Base-by-base conservation (phyloP, 1,140 invertebrate genomes). In the Hylaeus volcanicus region DNA sequence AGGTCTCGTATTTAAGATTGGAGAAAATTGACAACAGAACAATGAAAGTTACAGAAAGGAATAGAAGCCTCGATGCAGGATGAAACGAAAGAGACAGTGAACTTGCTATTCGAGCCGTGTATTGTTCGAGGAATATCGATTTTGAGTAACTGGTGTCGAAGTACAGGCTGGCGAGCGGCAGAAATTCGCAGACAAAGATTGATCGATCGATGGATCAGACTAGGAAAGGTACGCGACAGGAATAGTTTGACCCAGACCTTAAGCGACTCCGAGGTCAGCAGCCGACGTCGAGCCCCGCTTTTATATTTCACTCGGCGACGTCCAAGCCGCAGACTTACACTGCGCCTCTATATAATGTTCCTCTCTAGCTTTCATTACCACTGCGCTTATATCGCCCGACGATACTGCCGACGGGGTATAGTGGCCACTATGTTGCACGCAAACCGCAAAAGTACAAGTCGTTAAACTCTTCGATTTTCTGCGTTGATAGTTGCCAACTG, bases 241-340 rank as follows among this genome's bases (percentile, higher is more conserved):
- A 90, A 90, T 90, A 90, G 84, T 86, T 89, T 89, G 88, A 90
- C 88, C 89, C 88, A 90, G 88, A 90, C 88, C 88, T 89, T 84
- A 86, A 86, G 76, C 76, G 82, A 88, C 85, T 86, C 60, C 79
- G 86, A 86, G 87, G 87, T 86, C 84, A 83, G 74, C 74, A 84
- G 84, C 74, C 82, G 77, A 71, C 76, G 82, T 63, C 76, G 73
- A 71, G 70, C 70, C 76, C 64, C 77, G 73, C 76, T 82, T 88
- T 86, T 85, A 84, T 84, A 79, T 88, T 85, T 86, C 81, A 74
- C 74, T 80, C 79, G 75, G 66, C 79, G 61, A 56, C 81, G 65
- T 63, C 63, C 43, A 56, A 64, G 70, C 75, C 79, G 69, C 60
- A 55, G 78, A 74, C 15, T 70, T 48, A 55, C 58, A 72, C 66